Conservation (phyloP, 30 jellyfish, hydroid and myxozoan genomes). For the Aurelia aurita complex sp. Pacific region DNA sequence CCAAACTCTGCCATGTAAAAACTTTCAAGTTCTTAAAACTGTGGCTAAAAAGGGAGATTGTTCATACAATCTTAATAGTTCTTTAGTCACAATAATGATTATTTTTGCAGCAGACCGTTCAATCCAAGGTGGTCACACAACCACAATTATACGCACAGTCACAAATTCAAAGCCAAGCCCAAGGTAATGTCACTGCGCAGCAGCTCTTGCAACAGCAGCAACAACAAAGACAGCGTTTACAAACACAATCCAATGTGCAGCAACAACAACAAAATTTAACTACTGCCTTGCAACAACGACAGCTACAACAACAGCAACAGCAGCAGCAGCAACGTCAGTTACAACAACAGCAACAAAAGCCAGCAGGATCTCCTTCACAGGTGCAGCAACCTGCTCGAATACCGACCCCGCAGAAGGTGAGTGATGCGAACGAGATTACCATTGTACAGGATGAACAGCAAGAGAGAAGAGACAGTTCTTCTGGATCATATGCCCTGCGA, state of each 20-base stretch:
- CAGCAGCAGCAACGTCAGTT: slow-evolving; percentile 14
- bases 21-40: too few relatives aligned
- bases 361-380: slow-evolving; percentile 24
- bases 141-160: slow-evolving; percentile 60
- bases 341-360: slow-evolving; percentile 55
- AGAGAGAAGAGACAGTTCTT: slow-evolving; percentile 27
- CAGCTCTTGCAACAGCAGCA: slow-evolving; percentile 65
- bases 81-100: too few relatives aligned
- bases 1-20: too few relatives aligned
- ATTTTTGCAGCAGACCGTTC: slow-evolving; percentile 36
- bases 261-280: slow-evolving; percentile 56
- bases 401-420: slow-evolving; percentile 62
- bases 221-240: slow-evolving; percentile 61
- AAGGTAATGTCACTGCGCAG: slow-evolving; percentile 47
- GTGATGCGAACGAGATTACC: slow-evolving; percentile 28
- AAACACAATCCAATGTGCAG: slow-evolving; percentile 49
- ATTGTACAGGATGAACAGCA: slow-evolving; percentile 45
- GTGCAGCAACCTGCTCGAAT: slow-evolving; percentile 32
- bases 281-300: slow-evolving; percentile 38
- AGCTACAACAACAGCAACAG: slow-evolving; percentile 43
- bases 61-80: too few relatives aligned
- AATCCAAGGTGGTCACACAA: slow-evolving; percentile 48
- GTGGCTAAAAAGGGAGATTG: too few relatives aligned
- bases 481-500: slow-evolving; percentile 48
- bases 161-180: slow-evolving; percentile 62